phyloP scores from a whole-genome alignment of 2,888 invertebrate genomes.

The Hyppa rectilinea region DNA sequence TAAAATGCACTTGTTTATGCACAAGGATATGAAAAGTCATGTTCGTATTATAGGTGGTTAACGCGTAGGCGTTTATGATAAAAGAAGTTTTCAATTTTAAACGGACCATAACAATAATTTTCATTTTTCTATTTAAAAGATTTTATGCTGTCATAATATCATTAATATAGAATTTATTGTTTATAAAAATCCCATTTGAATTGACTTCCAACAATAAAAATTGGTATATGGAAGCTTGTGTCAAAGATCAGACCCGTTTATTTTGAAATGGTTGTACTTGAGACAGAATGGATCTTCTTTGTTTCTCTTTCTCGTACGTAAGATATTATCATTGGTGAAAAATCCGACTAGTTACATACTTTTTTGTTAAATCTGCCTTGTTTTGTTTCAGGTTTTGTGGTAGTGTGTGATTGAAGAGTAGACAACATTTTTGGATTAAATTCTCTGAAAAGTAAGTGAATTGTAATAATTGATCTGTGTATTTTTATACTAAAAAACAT shows the following conservation, averaged over 20 bases:
- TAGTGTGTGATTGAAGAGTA: conserved; percentile 20
- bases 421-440: conserved; percentile 6
- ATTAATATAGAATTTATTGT: conserved; percentile 50
- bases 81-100: conserved; percentile 40
- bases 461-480: background rate
- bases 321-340: background rate
- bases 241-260: conserved; percentile 36
- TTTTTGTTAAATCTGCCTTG: background rate
- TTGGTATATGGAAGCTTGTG: conserved; percentile 31
- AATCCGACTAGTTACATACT: background rate
- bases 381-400: conserved; percentile 51
- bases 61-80: conserved; percentile 40
- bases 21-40: conserved; percentile 18
- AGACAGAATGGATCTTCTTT: conserved; percentile 5
- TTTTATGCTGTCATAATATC: conserved; percentile 47
- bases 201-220: conserved; percentile 39
- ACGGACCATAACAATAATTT: conserved; percentile 29
- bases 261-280: conserved; percentile 9
- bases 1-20: background rate
- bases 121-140: conserved; percentile 41
- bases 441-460: conserved; percentile 46
- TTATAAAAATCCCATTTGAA: conserved; percentile 41
- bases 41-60: conserved; percentile 14
- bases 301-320: background rate
- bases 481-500: background rate